Evolutionary conservation across 2,888 invertebrate species (phyloP).

Genomic region (Andricus curvator): DNA sequence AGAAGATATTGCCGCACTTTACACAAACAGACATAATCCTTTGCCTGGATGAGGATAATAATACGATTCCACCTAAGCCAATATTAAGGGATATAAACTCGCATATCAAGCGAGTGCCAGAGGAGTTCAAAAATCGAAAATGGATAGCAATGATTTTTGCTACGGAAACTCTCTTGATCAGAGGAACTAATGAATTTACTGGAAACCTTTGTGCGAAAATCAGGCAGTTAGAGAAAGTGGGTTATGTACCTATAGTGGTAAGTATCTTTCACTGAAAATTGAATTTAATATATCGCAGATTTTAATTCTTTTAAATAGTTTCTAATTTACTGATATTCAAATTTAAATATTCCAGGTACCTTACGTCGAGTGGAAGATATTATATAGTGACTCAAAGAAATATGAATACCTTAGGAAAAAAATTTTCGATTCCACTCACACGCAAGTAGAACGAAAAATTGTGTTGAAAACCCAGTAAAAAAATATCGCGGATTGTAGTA

Average conservation of each 20-base stretch:
- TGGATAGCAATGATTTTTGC: conserved; percentile 82
- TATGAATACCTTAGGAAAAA: conserved; percentile 46
- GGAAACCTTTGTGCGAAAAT: conserved; percentile 83
- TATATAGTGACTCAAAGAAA: conserved; percentile 73
- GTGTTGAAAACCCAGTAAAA: not conserved
- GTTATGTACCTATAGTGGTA: conserved; percentile 74
- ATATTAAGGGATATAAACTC: conserved; percentile 35
- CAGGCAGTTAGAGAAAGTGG: conserved; percentile 82
- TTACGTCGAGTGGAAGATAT: conserved; percentile 79
- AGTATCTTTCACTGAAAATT: conserved; percentile 44
- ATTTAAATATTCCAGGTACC: conserved; percentile 79
- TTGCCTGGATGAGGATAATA: conserved; percentile 80
- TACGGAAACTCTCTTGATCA: conserved; percentile 47
- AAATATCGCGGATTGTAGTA: not conserved
- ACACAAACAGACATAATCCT: conserved; percentile 83
- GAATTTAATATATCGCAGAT: not conserved
- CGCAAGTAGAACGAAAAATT: not conserved
- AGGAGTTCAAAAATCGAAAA: conserved; percentile 50
- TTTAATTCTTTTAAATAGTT: not conserved
- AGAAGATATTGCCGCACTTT: conserved; percentile 86
- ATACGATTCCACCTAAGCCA: conserved; percentile 74
- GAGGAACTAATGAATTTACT: conserved; percentile 37
- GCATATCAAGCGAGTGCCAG: conserved; percentile 63
- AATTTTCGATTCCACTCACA: conserved; percentile 7
- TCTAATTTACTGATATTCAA: not conserved